These are phyloP conservation scores for Zeugodacus cucurbitae DNA, from an alignment of 1,140 invertebrate genomes.

Conservation along the genomic window DNA sequence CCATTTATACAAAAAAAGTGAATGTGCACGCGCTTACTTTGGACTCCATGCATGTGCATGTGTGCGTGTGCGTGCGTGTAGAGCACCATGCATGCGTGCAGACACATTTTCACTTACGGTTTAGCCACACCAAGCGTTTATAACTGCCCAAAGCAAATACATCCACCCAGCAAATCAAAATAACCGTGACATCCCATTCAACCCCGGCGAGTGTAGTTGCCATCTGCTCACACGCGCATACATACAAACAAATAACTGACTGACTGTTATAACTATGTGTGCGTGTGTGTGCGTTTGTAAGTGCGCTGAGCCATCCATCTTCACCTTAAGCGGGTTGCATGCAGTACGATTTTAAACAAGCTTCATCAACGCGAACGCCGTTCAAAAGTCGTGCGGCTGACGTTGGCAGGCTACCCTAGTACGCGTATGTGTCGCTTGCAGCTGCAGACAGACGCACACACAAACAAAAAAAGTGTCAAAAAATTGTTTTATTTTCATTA, in stretches of 20 bases:
- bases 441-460: background rate
- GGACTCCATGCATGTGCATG: background rate
- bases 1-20: background rate
- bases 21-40: background rate
- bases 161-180: conserved; percentile 64
- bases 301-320: conserved; percentile 52
- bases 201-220: background rate
- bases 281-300: background rate
- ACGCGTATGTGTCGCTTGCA: too few relatives aligned
- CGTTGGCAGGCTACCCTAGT: background rate
- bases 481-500: conserved; percentile 63
- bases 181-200: conserved; percentile 55
- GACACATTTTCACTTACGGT: conserved; percentile 30
- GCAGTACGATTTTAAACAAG: conserved; percentile 11
- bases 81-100: conserved; percentile 29
- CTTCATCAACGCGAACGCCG: background rate
- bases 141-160: conserved; percentile 61
- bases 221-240: conserved; percentile 10
- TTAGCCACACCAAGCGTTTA: conserved; percentile 63
- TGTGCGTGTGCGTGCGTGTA: background rate
- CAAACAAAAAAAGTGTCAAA: conserved; percentile 64
- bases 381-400: background rate
- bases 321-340: conserved; percentile 59
- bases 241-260: background rate
- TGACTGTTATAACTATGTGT: background rate